These are phyloP conservation scores for Botia kubotai DNA, from an alignment of 2,797 vertebrate species.

Conservation along the genomic window DNA sequence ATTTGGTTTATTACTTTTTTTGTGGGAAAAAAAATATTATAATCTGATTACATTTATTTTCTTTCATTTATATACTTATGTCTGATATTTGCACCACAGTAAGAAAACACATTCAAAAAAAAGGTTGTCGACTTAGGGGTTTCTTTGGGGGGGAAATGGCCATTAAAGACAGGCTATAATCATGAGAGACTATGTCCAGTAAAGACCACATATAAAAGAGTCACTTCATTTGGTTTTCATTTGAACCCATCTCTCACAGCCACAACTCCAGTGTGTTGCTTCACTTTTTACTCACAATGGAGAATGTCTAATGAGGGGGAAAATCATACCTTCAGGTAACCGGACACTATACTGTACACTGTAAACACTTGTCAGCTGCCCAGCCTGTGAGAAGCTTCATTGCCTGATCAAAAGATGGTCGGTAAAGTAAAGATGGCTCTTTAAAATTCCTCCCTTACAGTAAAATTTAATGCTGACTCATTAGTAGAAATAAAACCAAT, in stretches of 20 bases:
- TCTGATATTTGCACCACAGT: not conserved
- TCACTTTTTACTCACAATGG: constrained; percentile 63
- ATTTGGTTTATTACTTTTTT: no score
- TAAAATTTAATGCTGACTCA: constrained; percentile 84
- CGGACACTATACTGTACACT: constrained; percentile 83
- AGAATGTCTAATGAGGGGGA: constrained; percentile 79
- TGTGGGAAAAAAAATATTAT: no score
- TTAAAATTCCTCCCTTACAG: constrained; percentile 86
- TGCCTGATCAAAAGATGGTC: constrained; percentile 84
- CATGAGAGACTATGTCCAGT: constrained; percentile 44
- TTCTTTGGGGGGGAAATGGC: constrained; percentile 34
- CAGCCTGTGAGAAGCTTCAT: constrained; percentile 70
- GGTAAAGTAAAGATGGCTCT: constrained; percentile 63
- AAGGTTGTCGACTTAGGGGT: constrained; percentile 34
- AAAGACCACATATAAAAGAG: constrained; percentile 41
- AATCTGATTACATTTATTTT: no score
- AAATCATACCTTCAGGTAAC: constrained; percentile 78
- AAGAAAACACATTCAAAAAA: constrained; percentile 26
- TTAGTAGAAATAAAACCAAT: constrained; percentile 86
- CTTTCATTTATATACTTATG: not conserved
- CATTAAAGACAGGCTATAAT: constrained; percentile 41
- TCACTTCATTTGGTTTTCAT: constrained; percentile 61
- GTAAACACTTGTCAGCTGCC: constrained; percentile 75
- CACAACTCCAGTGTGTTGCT: constrained; percentile 41
- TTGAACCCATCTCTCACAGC: constrained; percentile 47